Evolutionary conservation across 2,113 vertebrate species (phyloP).

Genomic region (Colaptes auratus): DNA sequence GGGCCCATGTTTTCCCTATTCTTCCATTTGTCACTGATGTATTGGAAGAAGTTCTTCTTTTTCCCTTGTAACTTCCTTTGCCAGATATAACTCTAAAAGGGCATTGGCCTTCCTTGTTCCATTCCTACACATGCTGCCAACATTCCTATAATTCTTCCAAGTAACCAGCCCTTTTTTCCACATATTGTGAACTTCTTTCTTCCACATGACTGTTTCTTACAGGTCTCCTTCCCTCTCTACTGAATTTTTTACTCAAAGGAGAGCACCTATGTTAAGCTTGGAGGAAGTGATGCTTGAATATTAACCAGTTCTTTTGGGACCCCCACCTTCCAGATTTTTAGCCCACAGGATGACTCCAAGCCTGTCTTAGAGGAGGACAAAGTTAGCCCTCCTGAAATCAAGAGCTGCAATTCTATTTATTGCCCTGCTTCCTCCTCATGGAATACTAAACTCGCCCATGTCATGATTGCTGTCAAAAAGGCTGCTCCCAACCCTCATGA

Average conservation of each 20-base stretch:
- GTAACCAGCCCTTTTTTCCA: no score
- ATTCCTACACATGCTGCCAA: not conserved
- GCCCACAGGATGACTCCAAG: not conserved
- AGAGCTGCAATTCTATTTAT: not conserved
- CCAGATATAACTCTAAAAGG: not conserved
- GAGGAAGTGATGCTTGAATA: no score
- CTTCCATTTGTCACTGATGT: no score
- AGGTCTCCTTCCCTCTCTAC: not conserved
- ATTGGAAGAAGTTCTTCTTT: no score
- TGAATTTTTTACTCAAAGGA: not conserved
- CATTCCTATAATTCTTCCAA: not conserved
- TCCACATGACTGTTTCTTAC: not conserved
- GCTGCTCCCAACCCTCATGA: not conserved
- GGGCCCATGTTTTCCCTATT: no score
- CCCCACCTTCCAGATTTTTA: no score
- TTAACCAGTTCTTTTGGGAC: no score
- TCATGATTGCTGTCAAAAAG: no score
- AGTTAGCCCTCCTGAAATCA: not conserved
- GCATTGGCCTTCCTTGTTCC: not conserved
- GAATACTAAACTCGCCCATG: no score
- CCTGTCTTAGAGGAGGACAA: not conserved
- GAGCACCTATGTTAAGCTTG: no score
- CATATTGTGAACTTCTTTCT: no score
- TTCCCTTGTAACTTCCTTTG: not conserved
- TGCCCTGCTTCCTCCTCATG: not conserved